These are phyloP conservation scores for Amphipyra berbera DNA, from an alignment of 2,888 invertebrate genomes.

Conservation along the genomic window DNA sequence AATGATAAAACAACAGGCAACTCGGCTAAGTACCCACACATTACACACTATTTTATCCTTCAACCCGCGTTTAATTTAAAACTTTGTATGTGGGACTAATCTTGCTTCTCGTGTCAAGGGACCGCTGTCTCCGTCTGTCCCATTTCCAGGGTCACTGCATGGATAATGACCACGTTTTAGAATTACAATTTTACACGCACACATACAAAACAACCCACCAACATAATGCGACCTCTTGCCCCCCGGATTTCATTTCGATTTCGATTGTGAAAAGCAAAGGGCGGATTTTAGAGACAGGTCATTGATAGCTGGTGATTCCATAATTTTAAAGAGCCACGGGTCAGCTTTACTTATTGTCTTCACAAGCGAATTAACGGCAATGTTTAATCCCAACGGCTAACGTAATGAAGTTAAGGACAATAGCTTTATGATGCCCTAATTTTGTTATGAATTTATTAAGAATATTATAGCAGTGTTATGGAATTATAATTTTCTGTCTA, in stretches of 20 bases:
- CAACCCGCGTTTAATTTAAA: constrained; percentile 74
- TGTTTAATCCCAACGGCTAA: constrained; percentile 63
- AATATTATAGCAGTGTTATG: constrained; percentile 21
- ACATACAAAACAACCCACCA: constrained; percentile 34
- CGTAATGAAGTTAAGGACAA: constrained; percentile 57
- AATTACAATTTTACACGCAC: constrained; percentile 74
- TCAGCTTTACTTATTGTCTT: constrained; percentile 71
- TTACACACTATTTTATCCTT: constrained; percentile 63
- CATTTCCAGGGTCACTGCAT: constrained; percentile 67
- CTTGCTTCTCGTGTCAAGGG: constrained; percentile 70
- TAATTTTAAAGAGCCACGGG: constrained; percentile 67
- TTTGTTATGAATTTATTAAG: constrained; percentile 52
- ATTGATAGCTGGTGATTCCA: constrained; percentile 45
- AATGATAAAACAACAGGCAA: constrained; percentile 66
- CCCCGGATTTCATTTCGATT: constrained; percentile 44
- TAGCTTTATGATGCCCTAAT: constrained; percentile 62
- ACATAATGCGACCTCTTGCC: constrained; percentile 37
- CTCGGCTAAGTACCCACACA: constrained; percentile 52
- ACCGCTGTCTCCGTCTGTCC: constrained; percentile 67
- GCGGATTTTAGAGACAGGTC: constrained; percentile 27
- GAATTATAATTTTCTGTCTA: constrained; percentile 8
- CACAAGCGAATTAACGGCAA: constrained; percentile 63
- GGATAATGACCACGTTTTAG: constrained; percentile 74
- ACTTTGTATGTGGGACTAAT: constrained; percentile 79
- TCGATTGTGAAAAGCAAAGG: constrained; percentile 11